Evolutionary conservation across 2,888 invertebrate species (phyloP), one percentile per base, ranked within the genome.

Genomic region (Rhynchonema sp.): DNA sequence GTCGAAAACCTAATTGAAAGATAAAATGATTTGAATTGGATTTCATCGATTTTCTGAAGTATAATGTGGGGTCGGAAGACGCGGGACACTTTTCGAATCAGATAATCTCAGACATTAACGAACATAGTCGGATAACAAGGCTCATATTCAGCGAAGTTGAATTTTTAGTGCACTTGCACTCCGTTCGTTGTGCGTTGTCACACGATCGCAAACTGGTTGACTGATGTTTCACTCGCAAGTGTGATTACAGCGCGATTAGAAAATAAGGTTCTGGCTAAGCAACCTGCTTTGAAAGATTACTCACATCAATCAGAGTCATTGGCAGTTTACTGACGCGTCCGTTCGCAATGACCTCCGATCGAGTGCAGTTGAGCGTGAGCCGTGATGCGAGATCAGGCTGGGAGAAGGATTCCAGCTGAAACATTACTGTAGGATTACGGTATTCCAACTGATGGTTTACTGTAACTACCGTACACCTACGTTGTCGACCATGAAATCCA

Each of bases 401-500:
- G 55, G 81, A 81, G 58, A 89, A 77, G 63, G 83, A 82, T 73
- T 89, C 87, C 72, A 89, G 74, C 87, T 88, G 75, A 54, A 38
- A 38, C 38, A n/a, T n/a, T n/a, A n/a, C n/a, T n/a, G n/a, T n/a
- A n/a, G n/a, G n/a, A n/a, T n/a, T n/a, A n/a, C n/a, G n/a, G n/a
- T n/a, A n/a, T n/a, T n/a, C n/a, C n/a, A n/a, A n/a, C n/a, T n/a
- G n/a, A n/a, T n/a, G n/a, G n/a, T n/a, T n/a, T n/a, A n/a, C n/a
- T n/a, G n/a, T n/a, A n/a, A n/a, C n/a, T n/a, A 38, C 6, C 9
- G 6, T 38, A 6, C 3, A 58, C 79, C 78, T 79, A 87, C 87
- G 76, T 82, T 81, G 77, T 87, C 87, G 26, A 86, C 86, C 85
- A 89, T 86, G 72, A 89, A 89, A 74, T 89, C 88, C 64, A 87